phyloP scores from a whole-genome alignment of 2,888 invertebrate genomes.

The Miltochrista miniata region DNA sequence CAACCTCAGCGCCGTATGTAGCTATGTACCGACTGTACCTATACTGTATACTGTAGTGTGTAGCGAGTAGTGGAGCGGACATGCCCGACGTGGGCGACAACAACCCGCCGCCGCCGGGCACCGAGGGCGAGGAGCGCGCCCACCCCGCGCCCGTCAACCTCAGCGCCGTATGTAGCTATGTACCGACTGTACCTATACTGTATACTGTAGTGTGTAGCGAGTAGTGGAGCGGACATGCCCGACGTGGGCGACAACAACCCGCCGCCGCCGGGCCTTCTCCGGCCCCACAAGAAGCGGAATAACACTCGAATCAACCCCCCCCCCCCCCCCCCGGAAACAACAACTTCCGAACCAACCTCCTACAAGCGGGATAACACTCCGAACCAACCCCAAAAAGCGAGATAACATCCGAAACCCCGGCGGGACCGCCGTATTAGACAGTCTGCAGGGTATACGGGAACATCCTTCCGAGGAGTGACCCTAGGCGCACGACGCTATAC shows the following conservation, averaged over 20 bases:
- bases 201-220: background rate
- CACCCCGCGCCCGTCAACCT: background rate
- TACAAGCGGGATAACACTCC: too few species aligned
- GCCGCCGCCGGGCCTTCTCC: background rate
- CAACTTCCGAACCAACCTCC: too few species aligned
- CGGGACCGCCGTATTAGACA: too few species aligned
- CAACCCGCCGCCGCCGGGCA: background rate
- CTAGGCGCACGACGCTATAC: too few species aligned
- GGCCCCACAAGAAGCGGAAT: too few species aligned
- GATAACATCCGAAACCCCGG: too few species aligned
- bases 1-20: conserved; percentile 5
- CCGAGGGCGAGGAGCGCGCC: background rate
- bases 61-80: conserved; percentile 8
- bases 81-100: background rate
- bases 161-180: conserved; percentile 3
- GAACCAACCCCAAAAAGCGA: too few species aligned
- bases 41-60: too few species aligned
- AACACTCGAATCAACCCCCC: too few species aligned
- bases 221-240: conserved; percentile 6
- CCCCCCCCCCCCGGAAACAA: too few species aligned
- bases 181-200: background rate
- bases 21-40: background rate
- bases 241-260: background rate
- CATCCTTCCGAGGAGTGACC: too few species aligned
- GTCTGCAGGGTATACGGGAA: too few species aligned